phyloP scores from a whole-genome alignment of 2,888 invertebrate genomes.

The Tenodera sinensis region DNA sequence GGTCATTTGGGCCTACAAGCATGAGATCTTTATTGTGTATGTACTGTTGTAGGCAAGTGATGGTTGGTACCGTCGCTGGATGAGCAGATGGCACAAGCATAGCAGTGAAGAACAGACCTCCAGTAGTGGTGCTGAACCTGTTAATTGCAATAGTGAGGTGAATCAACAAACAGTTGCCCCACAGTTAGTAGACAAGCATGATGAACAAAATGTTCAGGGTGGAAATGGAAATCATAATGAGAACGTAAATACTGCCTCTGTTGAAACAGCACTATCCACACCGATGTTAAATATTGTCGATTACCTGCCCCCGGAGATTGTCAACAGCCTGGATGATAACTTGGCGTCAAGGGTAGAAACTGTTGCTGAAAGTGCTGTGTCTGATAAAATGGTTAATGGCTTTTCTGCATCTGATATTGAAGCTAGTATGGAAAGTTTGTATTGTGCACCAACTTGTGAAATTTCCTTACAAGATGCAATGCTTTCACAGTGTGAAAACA shows the following conservation, averaged over 20 bases:
- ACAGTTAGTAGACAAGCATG: not conserved
- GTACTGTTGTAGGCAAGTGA: constrained; percentile 22
- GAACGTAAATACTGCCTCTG: not conserved
- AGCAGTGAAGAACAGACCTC: not conserved
- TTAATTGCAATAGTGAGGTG: not conserved
- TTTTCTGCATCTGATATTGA: not conserved
- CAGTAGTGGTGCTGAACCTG: not conserved
- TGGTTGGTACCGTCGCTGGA: constrained; percentile 30
- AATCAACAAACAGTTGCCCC: not conserved
- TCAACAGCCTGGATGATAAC: not conserved
- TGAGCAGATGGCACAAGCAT: constrained; percentile 19
- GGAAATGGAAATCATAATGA: not conserved
- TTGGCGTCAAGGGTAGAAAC: not conserved
- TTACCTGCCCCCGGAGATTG: not conserved
- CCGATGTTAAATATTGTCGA: constrained; percentile 8
- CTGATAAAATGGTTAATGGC: not conserved
- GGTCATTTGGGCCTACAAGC: no score
- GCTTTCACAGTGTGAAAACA: not conserved
- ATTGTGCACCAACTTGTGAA: not conserved
- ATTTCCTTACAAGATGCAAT: not conserved
- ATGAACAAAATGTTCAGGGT: not conserved
- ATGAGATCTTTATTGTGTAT: no score
- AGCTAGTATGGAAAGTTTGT: not conserved
- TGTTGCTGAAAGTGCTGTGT: not conserved
- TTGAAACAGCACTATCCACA: not conserved